phyloP scores from a whole-genome alignment of 2,888 invertebrate genomes.

The Imbricaverruca yamaguchii region DNA sequence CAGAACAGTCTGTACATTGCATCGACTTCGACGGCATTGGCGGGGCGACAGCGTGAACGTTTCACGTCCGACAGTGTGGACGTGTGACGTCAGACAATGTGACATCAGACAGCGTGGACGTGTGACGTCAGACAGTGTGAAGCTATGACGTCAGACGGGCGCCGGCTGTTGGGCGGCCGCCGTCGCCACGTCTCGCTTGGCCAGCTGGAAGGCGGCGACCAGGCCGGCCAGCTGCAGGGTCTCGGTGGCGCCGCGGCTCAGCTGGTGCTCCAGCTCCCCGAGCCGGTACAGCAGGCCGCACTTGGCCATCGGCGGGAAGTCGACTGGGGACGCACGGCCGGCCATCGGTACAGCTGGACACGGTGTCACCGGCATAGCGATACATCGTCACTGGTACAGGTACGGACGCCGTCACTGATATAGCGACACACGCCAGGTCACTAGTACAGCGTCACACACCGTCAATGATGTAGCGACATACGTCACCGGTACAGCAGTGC shows the following conservation, averaged over 20 bases:
- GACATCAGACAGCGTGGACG: no score
- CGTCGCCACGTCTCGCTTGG: constrained; percentile 21
- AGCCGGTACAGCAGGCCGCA: constrained; percentile 73
- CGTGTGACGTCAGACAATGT: not conserved
- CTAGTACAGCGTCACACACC: no score
- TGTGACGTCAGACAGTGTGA: not conserved
- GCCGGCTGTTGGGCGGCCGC: not conserved
- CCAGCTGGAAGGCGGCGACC: constrained; percentile 70
- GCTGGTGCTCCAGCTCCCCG: constrained; percentile 79
- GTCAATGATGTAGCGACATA: no score
- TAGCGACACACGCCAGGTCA: no score
- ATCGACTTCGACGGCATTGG: no score
- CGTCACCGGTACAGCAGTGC: no score
- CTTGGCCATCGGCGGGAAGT: constrained; percentile 70
- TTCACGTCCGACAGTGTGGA: not conserved
- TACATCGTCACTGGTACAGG: no score
- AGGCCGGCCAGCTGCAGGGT: constrained; percentile 81
- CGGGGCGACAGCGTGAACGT: no score
- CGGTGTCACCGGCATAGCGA: no score
- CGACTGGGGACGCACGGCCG: constrained; percentile 54
- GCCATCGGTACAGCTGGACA: not conserved
- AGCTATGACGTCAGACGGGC: not conserved
- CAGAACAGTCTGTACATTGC: no score
- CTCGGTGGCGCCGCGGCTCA: constrained; percentile 81
- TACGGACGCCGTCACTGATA: no score